Conservation (phyloP, 2,888 invertebrate genomes). For the Scaptomyza polygonia region DNA sequence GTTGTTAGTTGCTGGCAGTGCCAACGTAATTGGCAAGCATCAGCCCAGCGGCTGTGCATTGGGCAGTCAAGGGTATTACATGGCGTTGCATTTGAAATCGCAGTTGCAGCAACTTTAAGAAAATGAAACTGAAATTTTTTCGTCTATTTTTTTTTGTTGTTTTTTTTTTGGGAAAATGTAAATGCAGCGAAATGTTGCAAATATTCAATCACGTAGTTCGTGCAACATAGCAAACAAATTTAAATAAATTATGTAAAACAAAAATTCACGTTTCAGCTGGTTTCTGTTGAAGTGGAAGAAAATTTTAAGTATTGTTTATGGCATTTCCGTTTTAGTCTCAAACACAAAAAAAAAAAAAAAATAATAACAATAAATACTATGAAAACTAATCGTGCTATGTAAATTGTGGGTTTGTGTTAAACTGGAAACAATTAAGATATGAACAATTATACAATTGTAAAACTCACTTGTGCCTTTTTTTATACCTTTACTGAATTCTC, state of each 20-base stretch:
- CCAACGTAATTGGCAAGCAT: slow-evolving; percentile 69
- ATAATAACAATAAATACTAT: slow-evolving; percentile 3
- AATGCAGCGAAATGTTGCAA: slow-evolving; percentile 72
- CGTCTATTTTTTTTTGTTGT: too few species aligned
- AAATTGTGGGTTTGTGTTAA: slow-evolving; percentile 45
- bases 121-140: slow-evolving; percentile 53
- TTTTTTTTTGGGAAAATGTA: slow-evolving; percentile 38
- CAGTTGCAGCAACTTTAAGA: slow-evolving; percentile 33
- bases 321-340: slow-evolving; percentile 52
- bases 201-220: slow-evolving; percentile 79
- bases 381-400: slow-evolving; percentile 55
- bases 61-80: slow-evolving; percentile 72
- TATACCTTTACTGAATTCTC: slow-evolving; percentile 7
- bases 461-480: slow-evolving; percentile 5
- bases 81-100: slow-evolving; percentile 39
- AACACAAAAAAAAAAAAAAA: slow-evolving; percentile 9
- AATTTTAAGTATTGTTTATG: slow-evolving; percentile 35
- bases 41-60: slow-evolving; percentile 53
- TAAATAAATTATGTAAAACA: slow-evolving; percentile 77
- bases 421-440: slow-evolving; percentile 46
- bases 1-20: slow-evolving; percentile 32
- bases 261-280: slow-evolving; percentile 41
- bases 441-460: slow-evolving; percentile 45
- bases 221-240: slow-evolving; percentile 68
- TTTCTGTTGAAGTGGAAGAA: slow-evolving; percentile 28